A percentile compares a stretch with the other conserved stretches of the same genome.
phyloP scores from a whole-genome alignment of 2,888 invertebrate genomes.

The Callosobruchus maculatus region DNA sequence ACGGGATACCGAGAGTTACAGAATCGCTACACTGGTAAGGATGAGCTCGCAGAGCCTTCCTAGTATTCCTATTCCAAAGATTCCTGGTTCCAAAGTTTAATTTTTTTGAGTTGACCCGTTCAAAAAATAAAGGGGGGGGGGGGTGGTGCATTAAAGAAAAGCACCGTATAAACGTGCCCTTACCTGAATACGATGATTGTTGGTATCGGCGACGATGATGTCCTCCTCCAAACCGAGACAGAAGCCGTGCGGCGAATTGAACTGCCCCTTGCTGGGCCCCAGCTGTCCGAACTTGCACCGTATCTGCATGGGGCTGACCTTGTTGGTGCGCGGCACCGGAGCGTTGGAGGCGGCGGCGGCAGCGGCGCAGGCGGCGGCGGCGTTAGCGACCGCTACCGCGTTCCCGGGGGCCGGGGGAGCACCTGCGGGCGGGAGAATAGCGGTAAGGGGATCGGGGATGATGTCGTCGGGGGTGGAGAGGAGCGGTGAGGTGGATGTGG shows the following conservation, averaged over 20 bases:
- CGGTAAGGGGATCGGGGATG: slow-evolving; percentile 53
- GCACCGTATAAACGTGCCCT: too few relatives aligned
- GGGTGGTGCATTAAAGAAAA: too few relatives aligned
- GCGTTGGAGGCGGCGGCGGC: slow-evolving; percentile 53
- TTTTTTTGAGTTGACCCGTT: too few relatives aligned
- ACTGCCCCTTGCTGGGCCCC: slow-evolving; percentile 89
- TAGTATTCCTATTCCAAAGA: too few relatives aligned
- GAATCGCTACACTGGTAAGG: too few relatives aligned
- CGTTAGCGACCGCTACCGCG: not conserved
- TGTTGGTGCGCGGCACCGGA: slow-evolving; percentile 56
- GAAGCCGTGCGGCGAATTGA: slow-evolving; percentile 96
- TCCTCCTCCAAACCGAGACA: slow-evolving; percentile 93
- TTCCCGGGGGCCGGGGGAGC: not conserved
- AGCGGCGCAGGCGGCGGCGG: too few relatives aligned
- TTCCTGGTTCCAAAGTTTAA: too few relatives aligned
- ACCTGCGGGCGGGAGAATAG: slow-evolving; percentile 51
- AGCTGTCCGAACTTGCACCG: slow-evolving; percentile 91
- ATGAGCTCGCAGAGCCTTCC: too few relatives aligned
- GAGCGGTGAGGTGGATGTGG: slow-evolving; percentile 63
- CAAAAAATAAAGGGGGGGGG: too few relatives aligned
- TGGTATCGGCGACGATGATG: slow-evolving; percentile 94
- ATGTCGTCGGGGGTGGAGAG: slow-evolving; percentile 52
- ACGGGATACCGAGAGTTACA: too few relatives aligned
- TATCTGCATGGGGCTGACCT: slow-evolving; percentile 82
- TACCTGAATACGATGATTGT: slow-evolving; percentile 92